These are phyloP conservation scores for Phrynosoma blainvillii DNA, from an alignment of 2,113 vertebrate species.

Conservation along the genomic window DNA sequence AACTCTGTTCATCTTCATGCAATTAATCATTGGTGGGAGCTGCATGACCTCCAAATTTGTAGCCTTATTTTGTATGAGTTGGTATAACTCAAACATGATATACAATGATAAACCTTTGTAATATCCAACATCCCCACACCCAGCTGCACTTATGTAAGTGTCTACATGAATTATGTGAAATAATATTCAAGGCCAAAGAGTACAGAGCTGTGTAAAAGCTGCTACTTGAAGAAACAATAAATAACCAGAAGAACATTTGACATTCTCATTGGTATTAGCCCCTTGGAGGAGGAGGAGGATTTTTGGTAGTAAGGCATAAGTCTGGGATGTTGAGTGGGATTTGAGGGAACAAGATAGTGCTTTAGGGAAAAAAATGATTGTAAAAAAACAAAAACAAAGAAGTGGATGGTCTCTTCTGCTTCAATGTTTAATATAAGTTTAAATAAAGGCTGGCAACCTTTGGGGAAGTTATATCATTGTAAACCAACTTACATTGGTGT, in stretches of 20 bases:
- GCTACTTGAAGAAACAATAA: constrained; percentile 56
- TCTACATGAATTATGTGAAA: constrained; percentile 57
- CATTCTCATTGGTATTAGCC: constrained; percentile 24
- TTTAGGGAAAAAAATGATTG: too few relatives aligned
- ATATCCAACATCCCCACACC: constrained; percentile 48
- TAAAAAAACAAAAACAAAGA: too few relatives aligned
- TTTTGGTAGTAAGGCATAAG: not conserved
- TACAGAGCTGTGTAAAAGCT: constrained; percentile 23
- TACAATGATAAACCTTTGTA: constrained; percentile 52
- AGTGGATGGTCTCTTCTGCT: too few relatives aligned
- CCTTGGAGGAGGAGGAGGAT: constrained; percentile 1
- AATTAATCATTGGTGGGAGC: constrained; percentile 78
- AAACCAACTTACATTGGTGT: too few relatives aligned
- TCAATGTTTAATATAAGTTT: too few relatives aligned
- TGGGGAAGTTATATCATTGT: too few relatives aligned
- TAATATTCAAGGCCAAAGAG: constrained; percentile 49
- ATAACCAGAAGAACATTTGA: constrained; percentile 34
- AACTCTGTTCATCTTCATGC: constrained; percentile 81
- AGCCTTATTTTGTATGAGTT: constrained; percentile 59
- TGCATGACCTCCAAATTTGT: constrained; percentile 57
- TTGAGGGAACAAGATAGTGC: not conserved
- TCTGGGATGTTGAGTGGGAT: not conserved
- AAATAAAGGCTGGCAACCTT: too few relatives aligned
- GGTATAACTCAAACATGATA: constrained; percentile 51
- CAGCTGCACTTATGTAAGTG: constrained; percentile 57